Evolutionary conservation across 2,113 vertebrate genomes (phyloP), one percentile per base, ranked within the genome.

Genomic region (Bufo bufo): DNA sequence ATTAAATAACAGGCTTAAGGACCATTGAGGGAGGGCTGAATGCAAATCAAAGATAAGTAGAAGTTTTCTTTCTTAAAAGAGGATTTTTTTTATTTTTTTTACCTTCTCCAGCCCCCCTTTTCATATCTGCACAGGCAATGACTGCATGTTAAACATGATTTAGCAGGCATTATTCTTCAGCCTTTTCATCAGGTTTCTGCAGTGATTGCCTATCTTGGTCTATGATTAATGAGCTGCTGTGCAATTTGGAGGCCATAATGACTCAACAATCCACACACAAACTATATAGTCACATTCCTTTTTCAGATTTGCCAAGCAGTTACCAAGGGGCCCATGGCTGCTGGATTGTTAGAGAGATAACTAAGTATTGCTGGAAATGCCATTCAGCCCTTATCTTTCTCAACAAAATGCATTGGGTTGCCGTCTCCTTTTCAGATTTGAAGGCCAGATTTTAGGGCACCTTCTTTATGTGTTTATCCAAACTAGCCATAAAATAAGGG

Each of bases 11-110:
- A 94, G 96, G 94, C 95, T 96, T 95, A 96, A 95, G 93, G 93
- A 94, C 95, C 94, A 96, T 96, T 96, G 95, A 95, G 93, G 91
- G 94, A 94, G 91, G 92, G 89, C 93, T 95, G 96, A 96, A 96
- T 97, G 95, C 95, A 96, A 96, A 96, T 95, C 95, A 95, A 95
- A 95, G 96, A 97, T 97, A 96, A 97, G 95, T 96, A 95, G 94
- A 95, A 96, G 95, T 96, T 96, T 96, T 95, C 95, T 95, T 94
- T 95, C 94, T 95, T 95, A 94, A 95, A 94, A 95, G 94, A 92
- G 92, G 93, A 93, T 91, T 92, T 93, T 91, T 92, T 93, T 91
- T 94, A n/a, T n/a, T 95, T 94, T 93, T 93, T 92, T 89, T 87
- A 91, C 91, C 93, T 92, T 90, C 89, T 92, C 92, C 82, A 78